Conservation (phyloP, 2,888 invertebrate species). For the Drosophila ustulata region DNA sequence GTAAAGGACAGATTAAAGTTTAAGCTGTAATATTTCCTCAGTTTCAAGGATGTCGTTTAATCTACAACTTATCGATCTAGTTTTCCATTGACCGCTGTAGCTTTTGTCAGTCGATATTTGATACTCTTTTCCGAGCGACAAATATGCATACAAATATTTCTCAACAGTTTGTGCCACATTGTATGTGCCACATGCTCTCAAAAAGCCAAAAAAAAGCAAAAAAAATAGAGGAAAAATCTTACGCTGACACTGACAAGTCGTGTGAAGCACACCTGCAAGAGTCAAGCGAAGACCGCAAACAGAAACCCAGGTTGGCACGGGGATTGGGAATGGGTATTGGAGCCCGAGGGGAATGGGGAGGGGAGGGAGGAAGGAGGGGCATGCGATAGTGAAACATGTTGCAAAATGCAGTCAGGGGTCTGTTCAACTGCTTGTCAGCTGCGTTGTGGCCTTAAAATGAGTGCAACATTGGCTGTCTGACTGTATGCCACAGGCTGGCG, state of each 20-base stretch:
- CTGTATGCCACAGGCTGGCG: constrained; percentile 66
- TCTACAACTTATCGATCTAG: not conserved
- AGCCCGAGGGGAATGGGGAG: constrained; percentile 8
- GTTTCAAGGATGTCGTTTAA: not conserved
- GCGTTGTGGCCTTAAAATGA: constrained; percentile 76
- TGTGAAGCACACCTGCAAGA: constrained; percentile 80
- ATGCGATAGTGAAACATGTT: constrained; percentile 59
- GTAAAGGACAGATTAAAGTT: not conserved
- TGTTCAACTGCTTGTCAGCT: constrained; percentile 53
- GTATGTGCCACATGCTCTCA: constrained; percentile 55
- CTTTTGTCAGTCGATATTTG: constrained; percentile 11
- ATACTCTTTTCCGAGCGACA: constrained; percentile 32
- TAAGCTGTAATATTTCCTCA: not conserved
- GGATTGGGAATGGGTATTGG: constrained; percentile 22
- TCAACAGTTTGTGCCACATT: constrained; percentile 49
- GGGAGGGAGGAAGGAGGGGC: constrained; percentile 11
- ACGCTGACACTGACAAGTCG: constrained; percentile 80
- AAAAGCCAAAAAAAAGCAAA: constrained; percentile 25
- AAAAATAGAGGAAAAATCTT: constrained; percentile 53
- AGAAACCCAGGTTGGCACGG: constrained; percentile 49
- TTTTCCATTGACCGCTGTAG: constrained; percentile 27
- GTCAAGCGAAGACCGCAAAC: constrained; percentile 70
- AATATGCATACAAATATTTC: constrained; percentile 33
- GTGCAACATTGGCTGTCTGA: constrained; percentile 73
- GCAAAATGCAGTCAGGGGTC: constrained; percentile 64